A percentile compares a stretch with the other conserved stretches of the same genome.
phyloP scores from a whole-genome alignment of 2,113 vertebrate genomes.

The Bothrops jararaca region DNA sequence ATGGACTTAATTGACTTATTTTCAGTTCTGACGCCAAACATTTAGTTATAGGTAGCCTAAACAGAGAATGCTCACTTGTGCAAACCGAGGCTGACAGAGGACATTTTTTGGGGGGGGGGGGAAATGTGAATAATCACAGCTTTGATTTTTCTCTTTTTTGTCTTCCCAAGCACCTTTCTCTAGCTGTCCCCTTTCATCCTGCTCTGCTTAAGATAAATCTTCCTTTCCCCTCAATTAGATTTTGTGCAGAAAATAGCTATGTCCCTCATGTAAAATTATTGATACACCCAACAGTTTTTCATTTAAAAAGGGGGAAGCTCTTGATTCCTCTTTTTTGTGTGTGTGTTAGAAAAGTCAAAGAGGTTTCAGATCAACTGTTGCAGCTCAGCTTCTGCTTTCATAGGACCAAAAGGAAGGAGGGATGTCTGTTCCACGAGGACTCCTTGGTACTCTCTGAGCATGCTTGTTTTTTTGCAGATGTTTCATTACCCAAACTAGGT shows the following conservation, averaged over 20 bases:
- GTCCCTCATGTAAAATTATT: background rate
- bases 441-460: too few relatives aligned
- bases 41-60: conserved; percentile 29
- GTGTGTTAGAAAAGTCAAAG: background rate
- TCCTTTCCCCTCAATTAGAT: background rate
- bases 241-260: background rate
- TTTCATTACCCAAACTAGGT: too few relatives aligned
- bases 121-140: conserved; percentile 6
- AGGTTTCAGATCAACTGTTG: background rate
- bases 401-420: background rate
- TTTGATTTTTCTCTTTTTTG: background rate
- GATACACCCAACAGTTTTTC: background rate
- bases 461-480: too few relatives aligned
- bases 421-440: background rate
- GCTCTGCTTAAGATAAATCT: background rate
- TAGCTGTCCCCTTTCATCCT: background rate
- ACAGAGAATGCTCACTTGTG: background rate
- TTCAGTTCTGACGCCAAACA: conserved; percentile 37
- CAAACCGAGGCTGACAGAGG: background rate
- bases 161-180: background rate
- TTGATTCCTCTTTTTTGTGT: background rate
- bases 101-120: rapidly evolving
- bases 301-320: background rate
- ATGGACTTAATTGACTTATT: conserved; percentile 45
- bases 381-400: background rate